Evolutionary conservation across 2,113 vertebrate species (phyloP), one percentile per base, ranked within the genome.

Genomic region (Pterocles gutturalis): DNA sequence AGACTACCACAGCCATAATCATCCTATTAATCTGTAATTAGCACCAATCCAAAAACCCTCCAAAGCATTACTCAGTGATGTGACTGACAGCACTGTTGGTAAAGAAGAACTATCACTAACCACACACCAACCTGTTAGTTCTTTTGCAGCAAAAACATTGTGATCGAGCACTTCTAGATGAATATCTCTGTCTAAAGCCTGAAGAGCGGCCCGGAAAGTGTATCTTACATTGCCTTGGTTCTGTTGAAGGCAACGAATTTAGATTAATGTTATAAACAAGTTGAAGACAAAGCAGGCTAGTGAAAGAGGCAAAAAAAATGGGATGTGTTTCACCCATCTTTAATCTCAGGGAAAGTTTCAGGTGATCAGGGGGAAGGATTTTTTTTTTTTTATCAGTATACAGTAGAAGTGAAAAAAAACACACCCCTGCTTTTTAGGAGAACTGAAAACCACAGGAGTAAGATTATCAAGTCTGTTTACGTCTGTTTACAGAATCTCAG

Each of bases 101-200:
- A 38, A n/a, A n/a, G n/a, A 38, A 38, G 38, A 38, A 38, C 38
- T 38, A 38, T 38, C 38, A 38, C 38, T 38, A 38, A 51, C 18
- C 9, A 21, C 69, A 90, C 45, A 87, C 97, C 79, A 84, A 99
- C 99, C 99, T 99, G 97, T 97, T 98, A 58, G 97, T 95, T 92
- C 97, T 98, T 87, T 98, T 98, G 98, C 96, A 99, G 91, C 98
- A 99, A 77, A 99, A 98, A 91, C 98, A 99, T 97, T 98, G 98
- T 54, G 99, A 98, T 58, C 97, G 98, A 6, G 97, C 78, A 83
- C 98, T 97, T 93, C 98, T 98, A 88, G 99, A 98, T 10, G 98
- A 83, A 31, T 98, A 99, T 77, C 98, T 98, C 94, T 95, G 97
- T 91, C 98, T 98, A 58, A 97, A 97, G 24, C 99, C 98, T 70